Evolutionary conservation across 2,113 vertebrate genomes (phyloP).

Genomic region (Siphamia tubifer): DNA sequence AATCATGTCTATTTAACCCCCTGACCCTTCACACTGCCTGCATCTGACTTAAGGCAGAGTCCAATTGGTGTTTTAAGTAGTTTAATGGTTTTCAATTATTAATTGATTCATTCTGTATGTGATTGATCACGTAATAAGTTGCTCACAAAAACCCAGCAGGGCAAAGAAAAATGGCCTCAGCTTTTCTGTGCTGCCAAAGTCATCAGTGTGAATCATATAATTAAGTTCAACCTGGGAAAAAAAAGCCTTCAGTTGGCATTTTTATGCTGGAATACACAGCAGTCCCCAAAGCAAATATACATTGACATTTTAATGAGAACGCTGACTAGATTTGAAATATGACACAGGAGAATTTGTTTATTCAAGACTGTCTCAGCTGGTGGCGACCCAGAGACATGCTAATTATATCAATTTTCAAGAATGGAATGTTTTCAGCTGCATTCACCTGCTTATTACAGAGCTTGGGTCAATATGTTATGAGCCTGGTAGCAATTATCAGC

Average conservation of each 20-base stretch:
- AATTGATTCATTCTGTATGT: conserved; percentile 53
- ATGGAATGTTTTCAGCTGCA: conserved; percentile 15
- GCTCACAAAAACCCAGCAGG: conserved; percentile 25
- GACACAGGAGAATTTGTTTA: conserved; percentile 34
- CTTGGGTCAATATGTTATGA: conserved; percentile 56
- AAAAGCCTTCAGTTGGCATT: neutral
- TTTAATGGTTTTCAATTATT: conserved; percentile 63
- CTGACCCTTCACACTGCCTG: conserved; percentile 26
- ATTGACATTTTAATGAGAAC: conserved; percentile 49
- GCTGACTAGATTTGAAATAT: conserved; percentile 32
- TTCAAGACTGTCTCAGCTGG: conserved; percentile 24
- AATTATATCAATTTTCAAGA: conserved; percentile 46
- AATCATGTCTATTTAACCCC: conserved; percentile 62
- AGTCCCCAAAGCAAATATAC: neutral
- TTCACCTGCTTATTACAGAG: conserved; percentile 44
- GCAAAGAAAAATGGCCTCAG: conserved; percentile 21
- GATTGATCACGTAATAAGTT: conserved; percentile 48
- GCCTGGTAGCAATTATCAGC: conserved; percentile 55
- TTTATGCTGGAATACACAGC: conserved; percentile 5
- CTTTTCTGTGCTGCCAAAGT: neutral
- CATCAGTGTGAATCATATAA: conserved; percentile 34
- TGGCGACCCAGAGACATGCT: conserved; percentile 44
- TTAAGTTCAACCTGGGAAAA: conserved; percentile 32
- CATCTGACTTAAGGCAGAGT: conserved; percentile 44
- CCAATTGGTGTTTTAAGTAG: conserved; percentile 35